Percentiles rank a stretch among this genome's conserved stretches.
Evolutionary conservation across 2,797 vertebrate species (phyloP).

Genomic region (Mormyrus proboscirostris): DNA sequence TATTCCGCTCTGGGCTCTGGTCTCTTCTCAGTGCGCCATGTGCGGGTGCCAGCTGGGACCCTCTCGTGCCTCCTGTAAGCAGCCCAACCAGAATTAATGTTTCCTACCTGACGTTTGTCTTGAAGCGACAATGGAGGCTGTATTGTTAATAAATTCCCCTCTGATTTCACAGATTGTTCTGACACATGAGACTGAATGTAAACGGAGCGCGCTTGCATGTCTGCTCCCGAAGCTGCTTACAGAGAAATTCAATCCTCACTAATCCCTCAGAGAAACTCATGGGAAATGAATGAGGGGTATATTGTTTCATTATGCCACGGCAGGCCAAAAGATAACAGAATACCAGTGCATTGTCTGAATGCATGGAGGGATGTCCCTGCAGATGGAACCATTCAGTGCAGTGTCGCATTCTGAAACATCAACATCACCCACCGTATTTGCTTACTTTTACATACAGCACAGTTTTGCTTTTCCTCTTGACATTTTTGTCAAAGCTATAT

Average conservation of each 20-base stretch:
- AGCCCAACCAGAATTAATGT: background rate
- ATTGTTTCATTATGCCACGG: slow-evolving; percentile 2
- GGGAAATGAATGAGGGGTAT: slow-evolving; percentile 21
- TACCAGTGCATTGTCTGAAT: background rate
- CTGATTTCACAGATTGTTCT: background rate
- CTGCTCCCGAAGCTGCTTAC: background rate
- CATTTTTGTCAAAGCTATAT: background rate
- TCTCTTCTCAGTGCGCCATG: background rate
- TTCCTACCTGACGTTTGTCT: background rate
- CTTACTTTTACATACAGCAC: background rate
- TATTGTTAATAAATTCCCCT: background rate
- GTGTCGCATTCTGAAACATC: background rate
- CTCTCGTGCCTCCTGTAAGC: background rate
- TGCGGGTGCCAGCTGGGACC: background rate
- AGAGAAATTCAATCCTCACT: slow-evolving; percentile 9
- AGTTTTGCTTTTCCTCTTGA: background rate
- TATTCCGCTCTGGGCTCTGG: background rate
- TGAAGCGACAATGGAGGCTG: background rate
- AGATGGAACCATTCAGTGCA: background rate
- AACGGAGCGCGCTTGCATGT: background rate
- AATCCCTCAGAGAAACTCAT: slow-evolving; percentile 11
- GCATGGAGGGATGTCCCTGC: background rate
- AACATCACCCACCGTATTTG: background rate
- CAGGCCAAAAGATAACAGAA: slow-evolving; percentile 8
- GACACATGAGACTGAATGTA: background rate